Evolutionary conservation across 2,888 invertebrate species (phyloP), one percentile per base, ranked within the genome.

Genomic region (Dasypogon diadema): DNA sequence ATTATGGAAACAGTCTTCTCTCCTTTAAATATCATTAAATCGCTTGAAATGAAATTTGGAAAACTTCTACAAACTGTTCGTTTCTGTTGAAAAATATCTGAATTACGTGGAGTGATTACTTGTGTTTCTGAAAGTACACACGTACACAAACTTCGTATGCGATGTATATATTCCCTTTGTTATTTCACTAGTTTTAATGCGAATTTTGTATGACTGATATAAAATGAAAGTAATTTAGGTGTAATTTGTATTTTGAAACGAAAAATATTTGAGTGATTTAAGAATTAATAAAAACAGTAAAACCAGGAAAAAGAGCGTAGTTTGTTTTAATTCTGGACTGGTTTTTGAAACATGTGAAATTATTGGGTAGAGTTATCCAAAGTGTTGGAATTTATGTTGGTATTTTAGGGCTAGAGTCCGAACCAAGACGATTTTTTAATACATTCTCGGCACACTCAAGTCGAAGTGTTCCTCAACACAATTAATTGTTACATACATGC

Each of bases 141-240:
- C n/a, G 26, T 56, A n/a, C 4, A 26, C 30, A 24, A 16, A 14
- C n/a, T 58, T 14, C 42, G 56, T 73, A 56, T 30, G 42, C 10
- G 42, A 24, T 73, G 46, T 56, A 73, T 58, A 46, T 73, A 73
- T 56, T 34, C 42, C 26, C 46, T 46, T 60, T 73, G 37, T 74
- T 60, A 46, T 73, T 26, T 58, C 46, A 24, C 46, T 74, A 42
- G 58, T 42, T 74, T 73, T 74, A 74, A 73, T 46, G 42, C 24
- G 58, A 58, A 58, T 24, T 74, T 74, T 74, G 74, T 74, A 74
- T 74, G 74, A 74, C 74, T 74, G 74, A 74, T 65, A 21, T 65
- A 37, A 73, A 73, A 73, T 58, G 58, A 58, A 58, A 34, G 37
- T 48, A 70, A 54, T 14, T 54, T 51, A 55, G 54, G 16, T 37